These are phyloP conservation scores for Lytechinus pictus DNA, from an alignment of 35 echinoderm and acorn worm species.

Conservation along the genomic window DNA sequence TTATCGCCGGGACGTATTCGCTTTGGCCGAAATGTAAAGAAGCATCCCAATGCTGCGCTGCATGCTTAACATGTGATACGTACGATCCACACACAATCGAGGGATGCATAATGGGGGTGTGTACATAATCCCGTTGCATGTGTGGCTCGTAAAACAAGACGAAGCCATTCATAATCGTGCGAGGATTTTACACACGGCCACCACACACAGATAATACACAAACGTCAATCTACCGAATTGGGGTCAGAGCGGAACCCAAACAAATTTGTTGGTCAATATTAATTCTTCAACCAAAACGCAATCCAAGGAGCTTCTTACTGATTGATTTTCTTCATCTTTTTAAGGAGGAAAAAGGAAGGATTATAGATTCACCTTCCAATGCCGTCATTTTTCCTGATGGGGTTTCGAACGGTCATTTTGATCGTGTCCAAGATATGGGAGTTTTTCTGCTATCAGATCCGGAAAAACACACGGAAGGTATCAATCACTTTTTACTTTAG, in stretches of 20 bases:
- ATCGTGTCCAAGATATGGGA: slow-evolving; percentile 92
- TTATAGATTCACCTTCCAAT: slow-evolving; percentile 50
- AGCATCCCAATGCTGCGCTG: not conserved
- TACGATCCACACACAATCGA: not conserved
- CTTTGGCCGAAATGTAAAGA: not conserved
- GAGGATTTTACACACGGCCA: not conserved
- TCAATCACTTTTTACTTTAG: not conserved
- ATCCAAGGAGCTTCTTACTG: not conserved
- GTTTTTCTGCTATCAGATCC: slow-evolving; percentile 81
- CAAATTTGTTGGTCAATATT: not conserved
- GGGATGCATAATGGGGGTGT: not conserved
- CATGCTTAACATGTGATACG: not conserved
- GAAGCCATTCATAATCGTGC: not conserved
- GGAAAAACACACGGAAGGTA: slow-evolving; percentile 96
- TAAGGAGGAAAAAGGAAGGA: slow-evolving; percentile 17
- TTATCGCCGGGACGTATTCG: not conserved
- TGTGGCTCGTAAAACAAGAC: not conserved
- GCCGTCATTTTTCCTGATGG: slow-evolving; percentile 93
- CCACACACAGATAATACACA: not conserved
- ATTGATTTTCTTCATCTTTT: not conserved
- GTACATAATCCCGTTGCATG: not conserved
- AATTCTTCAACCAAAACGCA: not conserved
- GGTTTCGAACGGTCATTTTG: slow-evolving; percentile 94
- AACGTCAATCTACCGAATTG: not conserved
- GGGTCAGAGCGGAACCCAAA: not conserved